Conservation (phyloP, 2,797 vertebrate species). For the Ctenopoma multispine region DNA sequence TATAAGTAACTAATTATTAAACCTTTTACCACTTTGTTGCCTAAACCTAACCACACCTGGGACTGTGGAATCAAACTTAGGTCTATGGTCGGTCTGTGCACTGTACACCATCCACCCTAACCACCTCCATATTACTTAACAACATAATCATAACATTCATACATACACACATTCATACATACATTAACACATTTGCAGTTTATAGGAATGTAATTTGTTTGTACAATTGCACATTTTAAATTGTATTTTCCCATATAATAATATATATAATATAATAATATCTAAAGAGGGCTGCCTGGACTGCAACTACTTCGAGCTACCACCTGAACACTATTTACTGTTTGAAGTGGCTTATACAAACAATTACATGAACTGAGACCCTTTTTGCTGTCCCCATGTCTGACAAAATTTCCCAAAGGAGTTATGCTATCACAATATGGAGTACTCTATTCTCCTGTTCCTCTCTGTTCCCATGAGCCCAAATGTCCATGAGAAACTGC, state of each 20-base stretch:
- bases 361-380: constrained; percentile 53
- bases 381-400: constrained; percentile 36
- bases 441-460: constrained; percentile 49
- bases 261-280: too few relatives aligned
- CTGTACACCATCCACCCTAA: too few relatives aligned
- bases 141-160: too few relatives aligned
- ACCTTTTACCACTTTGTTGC: too few relatives aligned
- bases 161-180: too few relatives aligned
- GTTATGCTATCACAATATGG: constrained; percentile 51
- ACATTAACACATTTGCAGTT: too few relatives aligned
- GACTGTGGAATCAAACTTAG: too few relatives aligned
- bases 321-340: constrained; percentile 52
- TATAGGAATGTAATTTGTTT: too few relatives aligned
- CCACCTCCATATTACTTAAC: too few relatives aligned
- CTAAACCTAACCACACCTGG: too few relatives aligned
- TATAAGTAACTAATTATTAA: too few relatives aligned
- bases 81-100: too few relatives aligned
- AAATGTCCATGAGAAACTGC: constrained; percentile 54
- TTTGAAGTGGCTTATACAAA: constrained; percentile 61
- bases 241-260: constrained; percentile 33
- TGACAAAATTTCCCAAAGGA: constrained; percentile 67
- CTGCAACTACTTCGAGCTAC: constrained; percentile 36
- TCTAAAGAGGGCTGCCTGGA: constrained; percentile 18
- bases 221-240: neutral
- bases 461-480: constrained; percentile 43